phyloP scores from a whole-genome alignment of 92 coral and sea anemone genomes.

The Heliopora coerulea region DNA sequence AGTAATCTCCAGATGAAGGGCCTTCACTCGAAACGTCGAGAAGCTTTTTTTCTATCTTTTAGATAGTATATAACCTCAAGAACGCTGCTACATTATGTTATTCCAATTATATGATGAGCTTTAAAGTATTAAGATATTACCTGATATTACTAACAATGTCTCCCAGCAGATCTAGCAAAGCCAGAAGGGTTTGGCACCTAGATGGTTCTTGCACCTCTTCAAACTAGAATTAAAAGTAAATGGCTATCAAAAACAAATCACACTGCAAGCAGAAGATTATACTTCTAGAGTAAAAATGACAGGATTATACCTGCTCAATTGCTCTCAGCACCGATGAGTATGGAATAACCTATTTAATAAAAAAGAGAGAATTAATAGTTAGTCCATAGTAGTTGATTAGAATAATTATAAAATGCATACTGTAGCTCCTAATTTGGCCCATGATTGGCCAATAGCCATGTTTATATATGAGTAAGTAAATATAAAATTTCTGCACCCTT shows the following conservation, averaged over 20 bases:
- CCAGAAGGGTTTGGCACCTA: slow-evolving; percentile 59
- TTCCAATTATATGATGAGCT: no score
- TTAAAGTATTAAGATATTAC: slow-evolving; percentile 36
- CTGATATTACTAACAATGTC: slow-evolving; percentile 81
- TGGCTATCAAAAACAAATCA: not conserved
- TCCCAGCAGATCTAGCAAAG: slow-evolving; percentile 76
- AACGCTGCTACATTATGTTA: no score
- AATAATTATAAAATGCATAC: not conserved
- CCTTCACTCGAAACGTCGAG: no score
- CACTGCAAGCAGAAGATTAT: not conserved
- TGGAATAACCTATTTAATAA: slow-evolving; percentile 65
- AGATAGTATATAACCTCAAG: no score
- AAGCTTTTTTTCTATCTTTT: no score
- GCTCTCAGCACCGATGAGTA: slow-evolving; percentile 86
- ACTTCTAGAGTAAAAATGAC: not conserved
- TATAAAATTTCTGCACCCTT: no score
- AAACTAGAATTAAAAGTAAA: slow-evolving; percentile 16
- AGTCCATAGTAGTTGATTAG: no score
- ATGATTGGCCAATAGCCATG: no score
- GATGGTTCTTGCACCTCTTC: slow-evolving; percentile 43
- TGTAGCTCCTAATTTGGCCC: no score
- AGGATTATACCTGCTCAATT: slow-evolving; percentile 78
- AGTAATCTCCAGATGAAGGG: no score
- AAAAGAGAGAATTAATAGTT: not conserved
- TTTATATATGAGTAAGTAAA: not conserved